phyloP scores from a whole-genome alignment of 2,888 invertebrate species.

The Leucophora obtusa region DNA sequence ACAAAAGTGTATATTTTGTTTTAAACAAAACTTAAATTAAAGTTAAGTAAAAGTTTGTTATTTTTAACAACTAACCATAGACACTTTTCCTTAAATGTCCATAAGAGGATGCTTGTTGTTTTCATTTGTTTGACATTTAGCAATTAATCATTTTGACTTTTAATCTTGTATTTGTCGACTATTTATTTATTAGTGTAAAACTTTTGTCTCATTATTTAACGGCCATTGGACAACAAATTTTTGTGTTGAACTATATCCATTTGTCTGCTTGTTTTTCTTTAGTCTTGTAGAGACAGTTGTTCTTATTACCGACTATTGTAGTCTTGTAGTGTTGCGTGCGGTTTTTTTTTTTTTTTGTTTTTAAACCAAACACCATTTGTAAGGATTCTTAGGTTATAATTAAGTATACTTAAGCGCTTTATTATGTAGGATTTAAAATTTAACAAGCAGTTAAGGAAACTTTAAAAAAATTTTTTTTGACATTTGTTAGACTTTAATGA shows the following conservation, averaged over 20 bases:
- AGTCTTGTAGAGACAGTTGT: neutral
- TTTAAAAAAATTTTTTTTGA: no score
- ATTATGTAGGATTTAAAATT: slow-evolving; percentile 59
- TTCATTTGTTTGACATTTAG: slow-evolving; percentile 43
- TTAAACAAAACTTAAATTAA: slow-evolving; percentile 15
- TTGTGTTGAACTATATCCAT: neutral
- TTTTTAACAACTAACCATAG: neutral
- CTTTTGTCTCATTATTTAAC: slow-evolving; percentile 3
- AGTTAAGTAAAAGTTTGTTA: slow-evolving; percentile 32
- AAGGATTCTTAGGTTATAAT: slow-evolving; percentile 59
- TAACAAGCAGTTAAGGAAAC: neutral
- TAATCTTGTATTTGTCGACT: slow-evolving; percentile 49
- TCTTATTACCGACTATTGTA: neutral
- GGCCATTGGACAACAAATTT: neutral
- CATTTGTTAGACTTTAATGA: no score
- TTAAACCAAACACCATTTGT: slow-evolving; percentile 63
- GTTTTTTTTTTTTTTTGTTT: slow-evolving; percentile 23
- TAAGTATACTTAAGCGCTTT: slow-evolving; percentile 61
- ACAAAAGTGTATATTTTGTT: slow-evolving; percentile 2
- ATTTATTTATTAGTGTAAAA: slow-evolving; percentile 42
- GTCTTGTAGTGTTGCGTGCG: slow-evolving; percentile 10
- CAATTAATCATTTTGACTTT: slow-evolving; percentile 60
- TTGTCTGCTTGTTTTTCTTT: neutral
- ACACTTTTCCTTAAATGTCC: no score
- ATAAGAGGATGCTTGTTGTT: neutral